Evolutionary conservation across 2,797 vertebrate genomes (phyloP), one percentile per base, ranked within the genome.

Genomic region (Nannoperca obscura): DNA sequence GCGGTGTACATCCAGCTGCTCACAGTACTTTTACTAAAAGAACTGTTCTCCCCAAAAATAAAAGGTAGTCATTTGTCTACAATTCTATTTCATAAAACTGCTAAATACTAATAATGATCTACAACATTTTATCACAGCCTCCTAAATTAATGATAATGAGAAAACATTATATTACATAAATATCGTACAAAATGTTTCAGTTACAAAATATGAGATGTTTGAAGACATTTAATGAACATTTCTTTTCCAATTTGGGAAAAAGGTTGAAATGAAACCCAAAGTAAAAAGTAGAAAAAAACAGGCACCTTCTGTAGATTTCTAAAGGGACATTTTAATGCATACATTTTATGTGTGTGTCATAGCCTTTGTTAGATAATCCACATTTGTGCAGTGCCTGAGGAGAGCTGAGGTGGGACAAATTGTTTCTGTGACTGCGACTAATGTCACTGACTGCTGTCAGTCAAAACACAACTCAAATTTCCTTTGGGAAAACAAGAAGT

Each of bases 1-100:
- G 27, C 69, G 64, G 49, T 68, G 49, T 5, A 24, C 17, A 7
- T 47, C 63, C 20, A 73, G 67, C 63, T 55, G 60, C 63, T 69
- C 64, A 50, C 32, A 49, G 12, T 32, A 76, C 34, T 57, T 15
- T 1, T 9, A 54, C 17, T 49, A 62, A 66, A 76, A 19, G 9
- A 74, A 52, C 1, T 40, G 12, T 12, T 22, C 20, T 50, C 17
- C n/a, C 27, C 8, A 46, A 67, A 70, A 78, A 42, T 53, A 58
- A 78, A 64, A 67, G 15, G 19, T 34, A 71, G 20, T 38, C 12
- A 68, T 60, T 22, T 36, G 65, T 44, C 12, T 34, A 57, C 24
- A 73, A 22, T 30, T 52, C 61, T 17, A 15, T 10, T 76, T 52
- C 17, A 53, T 64, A 19, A 44, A 46, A 58, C 11, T 0, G 0